Conservation (phyloP, 2,113 vertebrate species). For the Pedionomus torquatus region DNA sequence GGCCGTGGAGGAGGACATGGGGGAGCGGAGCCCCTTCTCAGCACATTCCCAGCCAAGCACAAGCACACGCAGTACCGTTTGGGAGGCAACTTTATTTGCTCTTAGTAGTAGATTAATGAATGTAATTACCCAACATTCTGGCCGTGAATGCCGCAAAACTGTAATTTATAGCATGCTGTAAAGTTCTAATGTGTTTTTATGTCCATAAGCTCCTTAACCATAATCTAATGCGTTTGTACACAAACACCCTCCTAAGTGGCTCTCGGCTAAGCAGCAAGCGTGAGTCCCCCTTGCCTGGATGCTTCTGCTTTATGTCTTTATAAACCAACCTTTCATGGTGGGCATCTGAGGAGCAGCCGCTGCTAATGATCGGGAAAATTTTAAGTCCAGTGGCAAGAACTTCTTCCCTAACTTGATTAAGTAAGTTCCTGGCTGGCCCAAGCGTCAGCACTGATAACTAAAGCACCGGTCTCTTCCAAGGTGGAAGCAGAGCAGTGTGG, state of each 20-base stretch:
- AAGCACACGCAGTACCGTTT: conserved; percentile 21
- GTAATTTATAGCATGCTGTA: conserved; percentile 81
- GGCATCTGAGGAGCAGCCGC: conserved; percentile 62
- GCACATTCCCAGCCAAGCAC: conserved; percentile 56
- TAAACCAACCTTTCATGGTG: conserved; percentile 37
- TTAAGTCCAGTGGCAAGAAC: neutral
- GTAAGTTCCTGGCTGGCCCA: neutral
- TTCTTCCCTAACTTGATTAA: neutral
- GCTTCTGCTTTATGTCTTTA: conserved; percentile 56
- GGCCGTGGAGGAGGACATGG: neutral
- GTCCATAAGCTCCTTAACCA: conserved; percentile 82
- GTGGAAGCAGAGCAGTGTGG: neutral
- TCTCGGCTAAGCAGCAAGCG: conserved; percentile 49
- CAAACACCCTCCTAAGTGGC: conserved; percentile 69
- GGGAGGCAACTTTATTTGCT: conserved; percentile 78
- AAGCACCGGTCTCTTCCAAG: rapidly evolving
- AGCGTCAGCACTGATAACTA: neutral
- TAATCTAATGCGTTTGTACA: conserved; percentile 81
- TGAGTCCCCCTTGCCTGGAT: conserved; percentile 44
- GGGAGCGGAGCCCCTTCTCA: neutral
- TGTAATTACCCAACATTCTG: conserved; percentile 80
- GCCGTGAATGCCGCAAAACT: conserved; percentile 74
- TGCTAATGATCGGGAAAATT: conserved; percentile 49
- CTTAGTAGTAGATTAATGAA: conserved; percentile 84
- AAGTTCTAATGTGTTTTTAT: conserved; percentile 84